phyloP scores from a whole-genome alignment of 2,113 vertebrate genomes.

The Ranitomeya imitator region DNA sequence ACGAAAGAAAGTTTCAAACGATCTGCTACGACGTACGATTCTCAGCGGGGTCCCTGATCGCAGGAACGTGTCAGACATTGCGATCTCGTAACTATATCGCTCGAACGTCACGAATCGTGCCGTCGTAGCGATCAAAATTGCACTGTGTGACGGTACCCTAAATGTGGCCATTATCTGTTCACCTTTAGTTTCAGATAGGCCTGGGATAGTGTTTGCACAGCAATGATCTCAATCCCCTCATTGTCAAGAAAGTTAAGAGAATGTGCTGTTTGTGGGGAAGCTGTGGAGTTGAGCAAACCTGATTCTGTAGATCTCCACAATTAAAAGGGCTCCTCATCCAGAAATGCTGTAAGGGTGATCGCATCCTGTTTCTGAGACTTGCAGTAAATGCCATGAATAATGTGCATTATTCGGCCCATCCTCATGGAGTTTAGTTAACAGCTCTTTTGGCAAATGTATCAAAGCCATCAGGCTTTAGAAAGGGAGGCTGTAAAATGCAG shows the following conservation, averaged over 20 bases:
- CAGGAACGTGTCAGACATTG: too few relatives aligned
- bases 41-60: too few relatives aligned
- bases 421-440: conserved; percentile 43
- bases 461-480: conserved; percentile 8
- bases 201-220: conserved; percentile 46
- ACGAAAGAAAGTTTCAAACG: too few relatives aligned
- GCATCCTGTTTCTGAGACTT: conserved; percentile 42
- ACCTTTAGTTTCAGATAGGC: conserved; percentile 37
- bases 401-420: conserved; percentile 53
- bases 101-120: too few relatives aligned
- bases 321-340: conserved; percentile 46
- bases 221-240: conserved; percentile 50
- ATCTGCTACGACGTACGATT: too few relatives aligned
- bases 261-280: conserved; percentile 6
- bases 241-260: conserved; percentile 43
- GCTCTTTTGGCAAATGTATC: conserved; percentile 23
- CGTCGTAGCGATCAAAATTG: too few relatives aligned
- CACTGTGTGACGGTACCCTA: too few relatives aligned
- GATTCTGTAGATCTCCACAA: conserved; percentile 36
- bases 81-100: too few relatives aligned
- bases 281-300: conserved; percentile 14
- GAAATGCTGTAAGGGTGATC: conserved; percentile 9
- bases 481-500: conserved; percentile 56
- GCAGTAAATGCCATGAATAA: conserved; percentile 49
- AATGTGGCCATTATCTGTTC: neutral